A percentile compares a stretch with the other conserved stretches of the same genome.
These are phyloP conservation scores for Aramus guarauna DNA, from an alignment of 2,113 vertebrate genomes.

Conservation along the genomic window DNA sequence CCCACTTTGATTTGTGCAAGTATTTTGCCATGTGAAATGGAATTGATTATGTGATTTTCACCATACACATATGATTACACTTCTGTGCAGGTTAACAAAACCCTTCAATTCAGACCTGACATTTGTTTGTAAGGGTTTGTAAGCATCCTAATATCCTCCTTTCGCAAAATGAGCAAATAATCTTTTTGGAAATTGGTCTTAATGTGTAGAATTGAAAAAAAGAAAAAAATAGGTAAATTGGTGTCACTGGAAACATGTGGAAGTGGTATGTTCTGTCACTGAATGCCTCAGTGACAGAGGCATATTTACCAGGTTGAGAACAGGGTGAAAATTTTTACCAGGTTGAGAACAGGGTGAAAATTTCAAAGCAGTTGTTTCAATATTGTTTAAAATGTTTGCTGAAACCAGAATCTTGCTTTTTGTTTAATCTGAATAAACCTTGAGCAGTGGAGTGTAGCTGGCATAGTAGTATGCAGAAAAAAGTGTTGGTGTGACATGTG, in stretches of 20 bases:
- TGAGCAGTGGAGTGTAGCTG: neutral
- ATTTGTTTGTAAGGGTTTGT: neutral
- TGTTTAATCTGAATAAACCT: neutral
- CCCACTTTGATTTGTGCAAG: neutral
- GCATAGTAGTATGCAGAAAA: neutral
- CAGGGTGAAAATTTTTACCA: neutral
- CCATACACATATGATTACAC: neutral
- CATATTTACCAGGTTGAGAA: neutral
- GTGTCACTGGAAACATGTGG: neutral
- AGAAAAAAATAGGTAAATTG: neutral
- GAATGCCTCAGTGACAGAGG: neutral
- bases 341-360: neutral
- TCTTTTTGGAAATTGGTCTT: neutral
- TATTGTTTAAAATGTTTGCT: neutral
- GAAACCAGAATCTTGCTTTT: neutral
- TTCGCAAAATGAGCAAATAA: neutral
- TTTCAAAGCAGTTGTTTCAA: neutral
- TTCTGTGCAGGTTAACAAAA: neutral
- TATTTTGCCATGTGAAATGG: neutral
- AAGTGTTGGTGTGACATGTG: rapidly evolving
- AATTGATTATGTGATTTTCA: neutral
- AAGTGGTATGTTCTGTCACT: neutral
- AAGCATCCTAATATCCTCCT: neutral
- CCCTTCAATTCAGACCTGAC: neutral
- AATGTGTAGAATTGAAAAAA: neutral